Conservation (phyloP, 2,888 invertebrate genomes). For the Hydraecia micacea region DNA sequence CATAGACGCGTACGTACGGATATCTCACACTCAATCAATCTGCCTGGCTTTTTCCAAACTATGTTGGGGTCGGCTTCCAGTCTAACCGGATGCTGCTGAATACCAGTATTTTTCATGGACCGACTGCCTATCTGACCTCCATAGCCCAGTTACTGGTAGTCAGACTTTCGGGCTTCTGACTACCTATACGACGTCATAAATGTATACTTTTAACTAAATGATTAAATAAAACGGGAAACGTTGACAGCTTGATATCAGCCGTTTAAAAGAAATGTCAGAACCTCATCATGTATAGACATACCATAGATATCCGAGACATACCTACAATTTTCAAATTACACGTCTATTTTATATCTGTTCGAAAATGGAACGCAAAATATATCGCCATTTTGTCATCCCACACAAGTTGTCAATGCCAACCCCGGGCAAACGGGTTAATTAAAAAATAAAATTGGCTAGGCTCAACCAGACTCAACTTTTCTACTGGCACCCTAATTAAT, state of each 20-base stretch:
- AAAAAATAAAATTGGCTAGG: slow-evolving; percentile 47
- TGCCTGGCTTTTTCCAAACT: no score
- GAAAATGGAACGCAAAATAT: slow-evolving; percentile 16
- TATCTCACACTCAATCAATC: no score
- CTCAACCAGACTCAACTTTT: slow-evolving; percentile 44
- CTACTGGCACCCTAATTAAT: slow-evolving; percentile 46
- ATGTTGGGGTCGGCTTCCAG: no score
- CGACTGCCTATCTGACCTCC: no score
- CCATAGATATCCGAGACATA: no score
- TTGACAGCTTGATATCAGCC: background rate
- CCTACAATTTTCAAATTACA: slow-evolving; percentile 10
- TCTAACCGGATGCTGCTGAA: no score
- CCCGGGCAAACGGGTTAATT: slow-evolving; percentile 36
- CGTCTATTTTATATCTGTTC: background rate
- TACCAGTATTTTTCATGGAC: no score
- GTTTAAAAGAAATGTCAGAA: background rate
- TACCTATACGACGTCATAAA: background rate
- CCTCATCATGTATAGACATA: background rate
- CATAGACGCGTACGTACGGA: no score
- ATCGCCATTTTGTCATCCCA: slow-evolving; percentile 19
- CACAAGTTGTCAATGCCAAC: slow-evolving; percentile 21
- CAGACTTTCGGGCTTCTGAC: no score
- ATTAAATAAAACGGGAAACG: background rate
- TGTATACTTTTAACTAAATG: background rate
- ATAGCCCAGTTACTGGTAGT: no score